Evolutionary conservation across 1,140 invertebrate genomes (phyloP).

Genomic region (Halyomorpha halys): DNA sequence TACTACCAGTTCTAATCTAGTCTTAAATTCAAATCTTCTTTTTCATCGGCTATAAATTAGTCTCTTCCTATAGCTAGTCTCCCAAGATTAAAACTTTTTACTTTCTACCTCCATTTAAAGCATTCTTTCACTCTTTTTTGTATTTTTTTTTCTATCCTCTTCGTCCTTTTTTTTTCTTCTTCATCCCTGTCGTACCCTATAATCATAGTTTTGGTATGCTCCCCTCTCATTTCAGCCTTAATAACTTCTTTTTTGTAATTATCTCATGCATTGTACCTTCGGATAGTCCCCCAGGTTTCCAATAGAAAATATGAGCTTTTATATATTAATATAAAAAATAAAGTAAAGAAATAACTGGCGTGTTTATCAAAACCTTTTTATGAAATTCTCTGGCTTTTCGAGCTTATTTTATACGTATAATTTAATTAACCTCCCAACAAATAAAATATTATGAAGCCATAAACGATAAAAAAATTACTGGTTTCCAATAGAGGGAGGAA

Average conservation of each 20-base stretch:
- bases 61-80: not conserved
- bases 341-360: not conserved
- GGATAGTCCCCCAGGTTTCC: not conserved
- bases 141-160: conserved; percentile 1
- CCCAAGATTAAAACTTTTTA: conserved; percentile 5
- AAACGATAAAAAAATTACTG: no score
- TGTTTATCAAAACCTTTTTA: no score
- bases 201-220: conserved; percentile 5
- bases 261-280: not conserved
- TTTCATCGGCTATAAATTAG: conserved; percentile 7
- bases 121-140: not conserved
- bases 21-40: conserved; percentile 5
- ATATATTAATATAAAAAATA: not conserved
- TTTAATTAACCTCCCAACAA: no score
- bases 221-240: not conserved
- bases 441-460: no score
- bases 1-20: not conserved
- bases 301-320: not conserved
- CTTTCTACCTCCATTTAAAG: conserved; percentile 4
- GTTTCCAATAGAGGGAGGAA: no score
- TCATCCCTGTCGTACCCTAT: not conserved
- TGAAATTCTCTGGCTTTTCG: no score
- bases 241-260: not conserved
- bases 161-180: not conserved
- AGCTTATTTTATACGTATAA: no score